These are phyloP conservation scores for Fragum sueziense DNA, from an alignment of 2,888 invertebrate genomes.

Conservation along the genomic window DNA sequence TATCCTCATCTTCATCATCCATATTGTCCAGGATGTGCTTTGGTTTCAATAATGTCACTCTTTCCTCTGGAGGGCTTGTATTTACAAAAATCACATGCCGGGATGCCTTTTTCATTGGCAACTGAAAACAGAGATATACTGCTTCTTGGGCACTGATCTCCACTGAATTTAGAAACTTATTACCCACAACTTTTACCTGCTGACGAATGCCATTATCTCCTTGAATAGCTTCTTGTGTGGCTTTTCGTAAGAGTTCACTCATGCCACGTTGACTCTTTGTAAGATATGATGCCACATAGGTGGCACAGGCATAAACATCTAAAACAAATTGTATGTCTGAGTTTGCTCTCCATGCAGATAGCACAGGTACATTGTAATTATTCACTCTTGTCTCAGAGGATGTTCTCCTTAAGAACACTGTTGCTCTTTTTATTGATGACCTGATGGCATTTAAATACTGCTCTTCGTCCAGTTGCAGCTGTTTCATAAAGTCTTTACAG, in stretches of 20 bases:
- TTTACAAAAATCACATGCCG: slow-evolving; percentile 59
- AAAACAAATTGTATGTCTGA: slow-evolving; percentile 59
- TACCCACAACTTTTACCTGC: slow-evolving; percentile 21
- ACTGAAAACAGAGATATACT: slow-evolving; percentile 56
- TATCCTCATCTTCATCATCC: slow-evolving; percentile 39
- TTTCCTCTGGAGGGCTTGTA: slow-evolving; percentile 58
- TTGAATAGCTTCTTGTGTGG: slow-evolving; percentile 42
- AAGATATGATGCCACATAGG: slow-evolving; percentile 58
- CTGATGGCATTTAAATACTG: slow-evolving; percentile 35
- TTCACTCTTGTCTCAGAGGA: slow-evolving; percentile 49
- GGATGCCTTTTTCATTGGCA: slow-evolving; percentile 60
- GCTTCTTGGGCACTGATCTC: slow-evolving; percentile 72
- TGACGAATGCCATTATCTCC: slow-evolving; percentile 39
- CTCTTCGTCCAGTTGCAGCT: slow-evolving; percentile 42
- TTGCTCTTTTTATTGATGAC: slow-evolving; percentile 34
- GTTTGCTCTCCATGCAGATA: slow-evolving; percentile 56
- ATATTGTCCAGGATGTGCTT: slow-evolving; percentile 35
- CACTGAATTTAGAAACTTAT: slow-evolving; percentile 60
- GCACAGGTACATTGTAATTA: slow-evolving; percentile 49
- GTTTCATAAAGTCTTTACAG: slow-evolving; percentile 13
- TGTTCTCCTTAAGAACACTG: slow-evolving; percentile 52
- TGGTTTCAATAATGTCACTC: slow-evolving; percentile 66
- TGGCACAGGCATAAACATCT: slow-evolving; percentile 58
- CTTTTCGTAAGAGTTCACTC: slow-evolving; percentile 48
- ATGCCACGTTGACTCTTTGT: slow-evolving; percentile 56